Percentiles rank a stretch among this genome's conserved stretches.
Conservation (phyloP, 2,797 vertebrate genomes). For the Mormyrus proboscirostris region DNA sequence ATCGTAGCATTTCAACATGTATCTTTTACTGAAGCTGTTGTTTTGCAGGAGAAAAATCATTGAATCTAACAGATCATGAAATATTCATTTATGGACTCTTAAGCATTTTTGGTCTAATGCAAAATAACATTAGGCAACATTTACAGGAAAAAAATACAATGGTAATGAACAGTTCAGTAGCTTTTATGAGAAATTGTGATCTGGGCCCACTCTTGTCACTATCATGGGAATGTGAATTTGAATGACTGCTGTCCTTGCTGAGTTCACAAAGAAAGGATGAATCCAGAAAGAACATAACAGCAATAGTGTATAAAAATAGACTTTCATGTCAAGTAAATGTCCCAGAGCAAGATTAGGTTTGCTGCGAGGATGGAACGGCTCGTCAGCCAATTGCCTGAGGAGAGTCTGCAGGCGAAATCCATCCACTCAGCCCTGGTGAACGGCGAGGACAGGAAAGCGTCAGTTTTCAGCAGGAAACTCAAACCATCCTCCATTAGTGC, state of each 20-base stretch:
- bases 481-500: conserved; percentile 40
- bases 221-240: conserved; percentile 50
- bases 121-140: background rate
- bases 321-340: conserved; percentile 72
- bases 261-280: conserved; percentile 24
- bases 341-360: conserved; percentile 73
- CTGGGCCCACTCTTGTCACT: conserved; percentile 32
- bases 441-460: conserved; percentile 63
- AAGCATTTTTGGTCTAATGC: background rate
- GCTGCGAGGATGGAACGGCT: conserved; percentile 72
- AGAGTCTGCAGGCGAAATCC: conserved; percentile 76
- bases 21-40: background rate
- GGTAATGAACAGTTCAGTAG: background rate
- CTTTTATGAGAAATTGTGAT: background rate
- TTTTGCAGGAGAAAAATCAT: background rate
- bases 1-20: background rate
- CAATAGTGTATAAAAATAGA: conserved; percentile 53
- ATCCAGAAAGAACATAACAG: conserved; percentile 39
- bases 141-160: background rate
- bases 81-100: background rate
- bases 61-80: background rate
- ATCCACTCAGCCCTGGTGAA: conserved; percentile 63
- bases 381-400: conserved; percentile 72
- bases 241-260: conserved; percentile 31
- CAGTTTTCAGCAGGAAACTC: conserved; percentile 57